Evolutionary conservation across 2,888 invertebrate species (phyloP).

Genomic region (Keiferia lycopersicella): DNA sequence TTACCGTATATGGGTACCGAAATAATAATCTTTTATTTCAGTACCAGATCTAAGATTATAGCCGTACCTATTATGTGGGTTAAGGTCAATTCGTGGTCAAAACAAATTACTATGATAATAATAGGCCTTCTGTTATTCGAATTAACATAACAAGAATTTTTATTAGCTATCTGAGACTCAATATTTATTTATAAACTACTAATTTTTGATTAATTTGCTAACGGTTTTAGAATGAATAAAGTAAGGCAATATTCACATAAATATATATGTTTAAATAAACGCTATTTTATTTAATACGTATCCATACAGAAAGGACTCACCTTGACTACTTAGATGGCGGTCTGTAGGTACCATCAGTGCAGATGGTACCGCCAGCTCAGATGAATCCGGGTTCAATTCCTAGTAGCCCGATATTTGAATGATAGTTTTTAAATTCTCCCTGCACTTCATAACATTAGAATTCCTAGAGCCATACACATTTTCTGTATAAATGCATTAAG

Average conservation of each 20-base stretch:
- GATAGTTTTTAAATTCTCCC: no score
- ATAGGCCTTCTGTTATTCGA: not conserved
- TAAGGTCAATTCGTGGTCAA: conserved; percentile 10
- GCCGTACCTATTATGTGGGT: conserved; percentile 3
- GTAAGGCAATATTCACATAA: no score
- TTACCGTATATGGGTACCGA: no score
- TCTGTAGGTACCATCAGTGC: no score
- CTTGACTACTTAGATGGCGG: no score
- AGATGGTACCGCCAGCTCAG: no score
- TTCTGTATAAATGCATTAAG: not conserved
- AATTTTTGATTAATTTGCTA: not conserved
- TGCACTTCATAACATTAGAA: not conserved
- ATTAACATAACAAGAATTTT: conserved; percentile 8
- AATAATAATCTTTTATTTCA: not conserved
- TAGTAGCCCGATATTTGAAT: no score
- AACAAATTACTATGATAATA: not conserved
- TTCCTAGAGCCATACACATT: not conserved
- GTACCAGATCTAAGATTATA: not conserved
- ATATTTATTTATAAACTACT: not conserved
- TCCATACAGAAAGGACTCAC: no score
- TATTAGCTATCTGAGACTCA: not conserved
- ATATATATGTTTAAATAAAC: no score
- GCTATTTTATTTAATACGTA: no score
- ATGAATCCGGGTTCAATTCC: no score
- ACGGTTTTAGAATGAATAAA: not conserved